Evolutionary conservation across 1,140 invertebrate genomes (phyloP), one percentile per base, ranked within the genome.

Genomic region (Cheumatopsyche charites): DNA sequence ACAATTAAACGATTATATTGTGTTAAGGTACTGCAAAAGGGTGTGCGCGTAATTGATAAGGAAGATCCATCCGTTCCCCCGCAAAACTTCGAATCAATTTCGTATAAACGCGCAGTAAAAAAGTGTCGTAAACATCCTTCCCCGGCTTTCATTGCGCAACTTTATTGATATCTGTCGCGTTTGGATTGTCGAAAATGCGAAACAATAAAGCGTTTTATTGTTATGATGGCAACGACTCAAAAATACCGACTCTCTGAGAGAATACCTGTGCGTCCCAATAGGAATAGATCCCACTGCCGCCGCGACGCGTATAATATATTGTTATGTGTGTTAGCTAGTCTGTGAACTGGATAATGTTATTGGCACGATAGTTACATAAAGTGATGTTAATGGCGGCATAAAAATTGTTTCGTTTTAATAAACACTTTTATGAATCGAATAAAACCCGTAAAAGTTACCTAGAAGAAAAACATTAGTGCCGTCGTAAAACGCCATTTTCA

Each of bases 351-450:
- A 47, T 49, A 45, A 45, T 67, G 42, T 67, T 67, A 26, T 67
- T 67, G 63, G 63, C 63, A 49, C 63, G 42, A 25, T 45, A 47
- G 19, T 45, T 49, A 47, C 41, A 67, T 67, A 67, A 67, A 67
- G 26, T 25, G 42, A 49, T 45, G 21, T 41, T 67, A 49, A 67
- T 67, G 63, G 63, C 21, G 21, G 13, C 63, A 67, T 67, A 67
- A 67, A 67, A 47, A 67, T 43, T 67, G 47, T 47, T 67, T 58
- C 55, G 23, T 58, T 58, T 67, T 67, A 49, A 67, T 67, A 67
- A 67, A 67, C 63, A 67, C 42, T 45, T 67, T 26, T 67, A 67
- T 67, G 63, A 67, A 45, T 29, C 42, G 55, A 58, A 58, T 58
- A 58, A 58, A 58, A 58, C 17, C 29, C 19, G 55, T 26, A 58